Evolutionary conservation across 2,113 vertebrate genomes (phyloP).

Genomic region (Neomonachus schauinslandi): DNA sequence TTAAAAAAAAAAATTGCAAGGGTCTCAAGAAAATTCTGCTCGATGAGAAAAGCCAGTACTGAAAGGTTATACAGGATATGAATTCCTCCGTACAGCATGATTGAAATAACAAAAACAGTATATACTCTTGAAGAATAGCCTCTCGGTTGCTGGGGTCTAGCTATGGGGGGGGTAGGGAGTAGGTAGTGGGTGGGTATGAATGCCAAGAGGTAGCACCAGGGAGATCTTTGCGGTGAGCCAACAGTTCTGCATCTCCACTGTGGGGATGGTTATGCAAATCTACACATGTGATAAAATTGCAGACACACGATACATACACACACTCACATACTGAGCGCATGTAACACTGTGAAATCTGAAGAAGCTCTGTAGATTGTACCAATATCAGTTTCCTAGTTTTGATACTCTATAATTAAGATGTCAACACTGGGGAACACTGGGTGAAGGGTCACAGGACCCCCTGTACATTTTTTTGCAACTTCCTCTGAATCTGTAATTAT

Average conservation of each 20-base stretch:
- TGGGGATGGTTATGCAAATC: background rate
- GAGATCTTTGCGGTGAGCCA: background rate
- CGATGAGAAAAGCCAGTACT: background rate
- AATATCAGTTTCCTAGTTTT: background rate
- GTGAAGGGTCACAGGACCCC: background rate
- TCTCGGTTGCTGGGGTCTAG: background rate
- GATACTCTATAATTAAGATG: background rate
- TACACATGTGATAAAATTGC: background rate
- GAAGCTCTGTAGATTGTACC: background rate
- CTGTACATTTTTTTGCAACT: slow-evolving; percentile 13
- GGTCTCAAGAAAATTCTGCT: slow-evolving; percentile 20
- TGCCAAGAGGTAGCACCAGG: background rate
- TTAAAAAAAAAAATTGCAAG: background rate
- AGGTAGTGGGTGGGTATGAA: background rate
- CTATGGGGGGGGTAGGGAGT: background rate
- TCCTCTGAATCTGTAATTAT: slow-evolving; percentile 18
- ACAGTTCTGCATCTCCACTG: background rate
- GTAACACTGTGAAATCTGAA: slow-evolving; percentile 25
- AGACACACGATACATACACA: background rate
- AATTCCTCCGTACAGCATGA: slow-evolving; percentile 10
- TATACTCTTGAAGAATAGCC: background rate
- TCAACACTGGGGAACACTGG: background rate
- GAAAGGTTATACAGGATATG: background rate
- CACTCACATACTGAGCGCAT: background rate
- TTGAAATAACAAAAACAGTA: slow-evolving; percentile 16